phyloP scores from a whole-genome alignment of 1,140 invertebrate genomes.

The Scaptomyza hsui region DNA sequence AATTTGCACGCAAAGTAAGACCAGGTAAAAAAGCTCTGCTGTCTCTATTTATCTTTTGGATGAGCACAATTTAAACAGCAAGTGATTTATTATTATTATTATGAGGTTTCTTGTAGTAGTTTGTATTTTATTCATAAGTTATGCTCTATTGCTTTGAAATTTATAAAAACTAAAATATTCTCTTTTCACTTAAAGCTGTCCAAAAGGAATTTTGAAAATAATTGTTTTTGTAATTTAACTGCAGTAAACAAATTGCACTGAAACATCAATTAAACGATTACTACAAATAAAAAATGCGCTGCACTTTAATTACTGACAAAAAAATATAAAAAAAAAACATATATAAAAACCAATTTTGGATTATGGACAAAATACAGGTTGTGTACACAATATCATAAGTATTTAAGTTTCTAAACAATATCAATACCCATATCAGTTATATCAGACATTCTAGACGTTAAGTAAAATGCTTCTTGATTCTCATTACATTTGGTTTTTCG shows the following conservation, averaged over 20 bases:
- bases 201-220: slow-evolving; percentile 28
- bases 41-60: background rate
- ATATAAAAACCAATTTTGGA: background rate
- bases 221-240: slow-evolving; percentile 15
- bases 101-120: slow-evolving; percentile 17
- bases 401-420: slow-evolving; percentile 49
- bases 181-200: slow-evolving; percentile 15
- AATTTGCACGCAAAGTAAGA: slow-evolving; percentile 7
- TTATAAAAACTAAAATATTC: slow-evolving; percentile 26
- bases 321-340: background rate
- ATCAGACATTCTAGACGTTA: slow-evolving; percentile 68
- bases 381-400: slow-evolving; percentile 5
- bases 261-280: slow-evolving; percentile 17
- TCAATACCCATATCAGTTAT: slow-evolving; percentile 66
- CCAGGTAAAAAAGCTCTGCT: background rate
- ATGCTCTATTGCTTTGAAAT: slow-evolving; percentile 55
- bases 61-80: background rate
- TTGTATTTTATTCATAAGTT: slow-evolving; percentile 79
- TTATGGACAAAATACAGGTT: background rate
- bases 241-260: slow-evolving; percentile 41
- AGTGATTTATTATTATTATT: background rate
- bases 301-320: slow-evolving; percentile 8
- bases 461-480: slow-evolving; percentile 56
- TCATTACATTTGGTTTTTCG: slow-evolving; percentile 25
- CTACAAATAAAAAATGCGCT: slow-evolving; percentile 19